Base-by-base conservation (phyloP, 2,113 vertebrate species). In the Tichodroma muraria region DNA sequence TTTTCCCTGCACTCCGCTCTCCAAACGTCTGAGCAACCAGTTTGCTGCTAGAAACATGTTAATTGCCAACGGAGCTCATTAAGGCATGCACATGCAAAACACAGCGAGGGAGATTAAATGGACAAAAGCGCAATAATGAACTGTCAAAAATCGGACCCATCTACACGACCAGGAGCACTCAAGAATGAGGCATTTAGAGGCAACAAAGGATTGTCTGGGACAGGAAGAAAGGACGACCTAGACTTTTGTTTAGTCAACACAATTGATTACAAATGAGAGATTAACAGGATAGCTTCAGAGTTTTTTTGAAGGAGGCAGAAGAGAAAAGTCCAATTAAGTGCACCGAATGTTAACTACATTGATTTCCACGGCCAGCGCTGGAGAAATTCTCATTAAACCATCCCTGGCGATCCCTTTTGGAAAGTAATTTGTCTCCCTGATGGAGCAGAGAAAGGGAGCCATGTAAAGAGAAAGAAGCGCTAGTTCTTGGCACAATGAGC, bases 201-300 rank as follows among this genome's bases (percentile, higher is more conserved):
- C 98, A 98, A 99, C 99, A 99, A 99, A 98, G 98, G 98, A 98
- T 98, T 98, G 98, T 98, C 98, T 98, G 98, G 98, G 98, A 99
- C 98, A 98, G 98, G 98, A 98, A 98, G 98, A 99, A 99, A 99
- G 98, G 98, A 97, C 98, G 98, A 98, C 98, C 98, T 98, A 98
- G 98, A 98, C 98, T 99, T 99, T 99, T 99, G 99, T 99, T 98
- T 98, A 98, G 98, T 98, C 98, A 98, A 98, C 98, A 99, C 99
- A 99, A 99, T 99, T 99, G 99, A 99, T 99, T 98, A 98, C 99
- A 99, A 99, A 99, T 99, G 99, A 98, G 99, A 99, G 99, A 99
- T 99, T 99, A 99, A 99, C 98, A 98, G 98, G 98, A 98, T 98
- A 98, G 98, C 98, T 98, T 98, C 98, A 97, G 98, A 98, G 98